A percentile compares a stretch with the other conserved stretches of the same genome.
Evolutionary conservation across 1,140 invertebrate species (phyloP).

Genomic region (Pseudomyrmex flavicornis): DNA sequence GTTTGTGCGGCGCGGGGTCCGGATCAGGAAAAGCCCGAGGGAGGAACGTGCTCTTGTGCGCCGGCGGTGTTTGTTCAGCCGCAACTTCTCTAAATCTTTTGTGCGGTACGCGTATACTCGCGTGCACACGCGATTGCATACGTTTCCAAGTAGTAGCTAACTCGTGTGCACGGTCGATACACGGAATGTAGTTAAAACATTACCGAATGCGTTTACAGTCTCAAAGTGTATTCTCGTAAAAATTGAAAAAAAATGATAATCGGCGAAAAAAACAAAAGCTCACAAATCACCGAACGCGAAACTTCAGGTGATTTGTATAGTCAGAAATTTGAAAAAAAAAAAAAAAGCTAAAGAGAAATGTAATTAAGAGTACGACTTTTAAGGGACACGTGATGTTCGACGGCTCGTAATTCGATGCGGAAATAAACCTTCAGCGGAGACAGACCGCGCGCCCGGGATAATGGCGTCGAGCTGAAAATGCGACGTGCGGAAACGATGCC

Average conservation of each 20-base stretch:
- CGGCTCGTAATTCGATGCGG: conserved; percentile 41
- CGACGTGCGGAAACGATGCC: conserved; percentile 71
- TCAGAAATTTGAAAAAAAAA: too few species aligned
- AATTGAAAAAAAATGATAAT: too few species aligned
- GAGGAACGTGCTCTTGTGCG: conserved; percentile 71
- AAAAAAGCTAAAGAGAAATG: too few species aligned
- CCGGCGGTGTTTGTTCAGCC: conserved; percentile 79
- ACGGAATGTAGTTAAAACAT: background rate
- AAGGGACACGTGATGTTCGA: background rate
- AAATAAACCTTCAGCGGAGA: conserved; percentile 36
- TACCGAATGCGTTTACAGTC: background rate
- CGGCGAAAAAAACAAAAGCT: too few species aligned
- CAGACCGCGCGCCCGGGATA: conserved; percentile 43
- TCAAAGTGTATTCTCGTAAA: too few species aligned
- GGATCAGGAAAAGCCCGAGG: conserved; percentile 69
- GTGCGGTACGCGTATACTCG: conserved; percentile 70
- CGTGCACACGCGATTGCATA: conserved; percentile 69
- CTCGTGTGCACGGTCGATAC: conserved; percentile 12
- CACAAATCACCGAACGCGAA: too few species aligned
- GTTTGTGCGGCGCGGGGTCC: background rate
- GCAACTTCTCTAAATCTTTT: conserved; percentile 82
- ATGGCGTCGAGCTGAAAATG: conserved; percentile 73
- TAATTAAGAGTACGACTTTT: too few species aligned
- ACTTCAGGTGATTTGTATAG: too few species aligned
- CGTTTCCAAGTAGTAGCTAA: conserved; percentile 65